These are phyloP conservation scores for Archilochus colubris DNA, from an alignment of 2,113 vertebrate genomes.

Conservation along the genomic window DNA sequence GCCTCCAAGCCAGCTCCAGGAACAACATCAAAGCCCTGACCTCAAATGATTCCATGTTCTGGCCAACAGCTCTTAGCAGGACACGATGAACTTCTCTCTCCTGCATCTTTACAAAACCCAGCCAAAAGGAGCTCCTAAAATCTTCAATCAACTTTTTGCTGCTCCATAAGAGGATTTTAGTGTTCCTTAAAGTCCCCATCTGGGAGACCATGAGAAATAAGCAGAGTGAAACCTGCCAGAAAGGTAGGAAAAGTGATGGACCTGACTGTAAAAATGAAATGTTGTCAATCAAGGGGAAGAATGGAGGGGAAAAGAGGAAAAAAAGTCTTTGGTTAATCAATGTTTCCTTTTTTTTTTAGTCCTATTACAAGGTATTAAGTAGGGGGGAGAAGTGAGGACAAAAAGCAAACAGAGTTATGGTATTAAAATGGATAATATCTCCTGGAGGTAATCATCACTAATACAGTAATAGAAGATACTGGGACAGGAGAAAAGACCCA, in stretches of 20 bases:
- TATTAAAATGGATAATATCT: background rate
- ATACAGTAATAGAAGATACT: background rate
- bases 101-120: background rate
- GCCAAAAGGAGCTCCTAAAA: conserved; percentile 10
- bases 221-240: background rate
- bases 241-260: background rate
- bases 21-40: conserved; percentile 49
- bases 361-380: background rate
- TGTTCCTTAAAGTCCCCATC: background rate
- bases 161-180: background rate
- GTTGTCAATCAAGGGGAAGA: background rate
- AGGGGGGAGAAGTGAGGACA: background rate
- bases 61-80: conserved; percentile 32
- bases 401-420: background rate
- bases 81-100: background rate
- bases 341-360: background rate
- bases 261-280: background rate
- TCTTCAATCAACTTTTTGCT: background rate
- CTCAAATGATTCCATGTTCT: background rate
- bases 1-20: conserved; percentile 6
- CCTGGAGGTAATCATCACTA: background rate
- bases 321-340: background rate
- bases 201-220: background rate
- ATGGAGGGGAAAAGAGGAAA: too few species aligned
- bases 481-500: background rate